A percentile compares a stretch with the other conserved stretches of the same genome.
Conservation (phyloP, 2,113 vertebrate genomes). For the Mormyrus iriodes region DNA sequence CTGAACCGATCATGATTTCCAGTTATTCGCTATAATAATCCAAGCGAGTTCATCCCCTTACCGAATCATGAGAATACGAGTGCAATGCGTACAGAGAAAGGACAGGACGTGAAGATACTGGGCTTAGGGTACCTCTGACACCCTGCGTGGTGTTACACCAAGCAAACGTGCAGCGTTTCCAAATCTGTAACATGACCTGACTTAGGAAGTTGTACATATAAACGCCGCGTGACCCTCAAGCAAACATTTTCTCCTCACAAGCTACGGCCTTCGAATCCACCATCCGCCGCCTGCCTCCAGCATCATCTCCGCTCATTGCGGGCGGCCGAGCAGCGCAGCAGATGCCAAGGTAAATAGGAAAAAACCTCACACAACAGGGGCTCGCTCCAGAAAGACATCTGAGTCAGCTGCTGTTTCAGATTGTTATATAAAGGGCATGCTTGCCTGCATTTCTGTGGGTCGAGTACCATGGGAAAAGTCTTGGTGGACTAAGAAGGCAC, state of each 20-base stretch:
- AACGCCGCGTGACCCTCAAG: background rate
- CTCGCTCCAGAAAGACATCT: slow-evolving; percentile 7
- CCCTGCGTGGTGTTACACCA: background rate
- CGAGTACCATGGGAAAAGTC: background rate
- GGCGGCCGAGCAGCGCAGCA: background rate
- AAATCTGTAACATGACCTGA: background rate
- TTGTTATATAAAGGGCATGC: background rate
- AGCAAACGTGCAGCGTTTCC: background rate
- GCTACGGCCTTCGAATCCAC: background rate
- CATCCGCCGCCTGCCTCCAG: background rate
- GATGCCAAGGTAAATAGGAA: slow-evolving; percentile 20
- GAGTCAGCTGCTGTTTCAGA: slow-evolving; percentile 12
- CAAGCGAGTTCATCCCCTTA: background rate
- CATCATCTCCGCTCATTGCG: background rate
- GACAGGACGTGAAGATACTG: background rate
- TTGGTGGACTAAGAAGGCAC: background rate
- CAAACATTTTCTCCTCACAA: background rate
- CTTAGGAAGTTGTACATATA: background rate
- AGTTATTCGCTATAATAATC: background rate
- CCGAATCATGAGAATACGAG: background rate
- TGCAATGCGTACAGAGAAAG: background rate
- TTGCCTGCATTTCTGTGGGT: background rate
- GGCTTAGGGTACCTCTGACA: background rate
- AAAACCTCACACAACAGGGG: slow-evolving; percentile 10
- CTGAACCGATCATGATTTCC: background rate